Percentiles rank a stretch among this genome's conserved stretches.
These are phyloP conservation scores for Euzophera pinguis DNA, from an alignment of 2,888 invertebrate species.

Conservation along the genomic window DNA sequence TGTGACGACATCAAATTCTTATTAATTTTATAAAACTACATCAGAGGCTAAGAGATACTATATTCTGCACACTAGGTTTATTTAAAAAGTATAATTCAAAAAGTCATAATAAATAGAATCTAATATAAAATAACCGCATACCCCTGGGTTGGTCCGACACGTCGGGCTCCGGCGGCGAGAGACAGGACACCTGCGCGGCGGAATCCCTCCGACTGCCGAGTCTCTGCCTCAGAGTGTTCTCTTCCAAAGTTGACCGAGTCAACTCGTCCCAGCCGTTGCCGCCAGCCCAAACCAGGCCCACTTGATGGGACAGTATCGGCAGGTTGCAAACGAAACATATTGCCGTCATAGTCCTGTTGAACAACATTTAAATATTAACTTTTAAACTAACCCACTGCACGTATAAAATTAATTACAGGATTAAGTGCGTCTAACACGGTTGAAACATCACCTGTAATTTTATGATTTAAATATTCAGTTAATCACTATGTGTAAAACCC, in stretches of 20 bases:
- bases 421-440: too few relatives aligned
- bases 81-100: neutral
- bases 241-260: constrained; percentile 90
- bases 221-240: constrained; percentile 90
- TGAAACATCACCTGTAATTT: too few relatives aligned
- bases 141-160: constrained; percentile 79
- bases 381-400: too few relatives aligned
- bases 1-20: too few relatives aligned
- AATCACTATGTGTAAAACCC: too few relatives aligned
- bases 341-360: constrained; percentile 92
- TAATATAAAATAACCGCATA: constrained; percentile 22
- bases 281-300: constrained; percentile 95
- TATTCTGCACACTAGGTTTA: too few relatives aligned
- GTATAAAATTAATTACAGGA: too few relatives aligned
- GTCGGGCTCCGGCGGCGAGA: constrained; percentile 91
- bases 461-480: too few relatives aligned
- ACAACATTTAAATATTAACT: constrained; percentile 32
- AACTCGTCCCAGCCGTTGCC: constrained; percentile 97
- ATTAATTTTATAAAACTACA: too few relatives aligned
- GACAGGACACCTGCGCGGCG: constrained; percentile 92
- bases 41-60: too few relatives aligned
- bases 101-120: neutral
- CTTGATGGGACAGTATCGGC: constrained; percentile 96
- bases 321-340: constrained; percentile 98
- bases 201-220: constrained; percentile 93